Conservation (phyloP, 2,888 invertebrate species). For the Drosophila picticornis region DNA sequence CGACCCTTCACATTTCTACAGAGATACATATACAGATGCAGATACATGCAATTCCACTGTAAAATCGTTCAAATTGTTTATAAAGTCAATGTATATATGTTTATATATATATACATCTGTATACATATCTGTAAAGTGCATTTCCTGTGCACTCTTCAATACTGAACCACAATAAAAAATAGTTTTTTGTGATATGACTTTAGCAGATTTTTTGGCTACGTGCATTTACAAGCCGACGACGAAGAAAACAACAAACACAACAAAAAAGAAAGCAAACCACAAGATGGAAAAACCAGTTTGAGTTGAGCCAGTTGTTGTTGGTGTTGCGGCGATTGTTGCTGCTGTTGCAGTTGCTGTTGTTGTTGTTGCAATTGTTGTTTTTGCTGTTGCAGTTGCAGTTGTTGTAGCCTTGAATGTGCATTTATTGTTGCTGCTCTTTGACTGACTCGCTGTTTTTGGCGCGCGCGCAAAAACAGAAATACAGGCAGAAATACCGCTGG, state of each 20-base stretch:
- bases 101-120: not conserved
- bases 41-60: conserved; percentile 41
- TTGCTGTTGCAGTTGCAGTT: conserved; percentile 24
- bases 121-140: conserved; percentile 47
- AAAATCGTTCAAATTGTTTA: conserved; percentile 58
- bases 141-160: conserved; percentile 54
- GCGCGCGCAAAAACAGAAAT: conserved; percentile 59
- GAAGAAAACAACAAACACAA: conserved; percentile 24
- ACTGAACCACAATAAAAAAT: conserved; percentile 11
- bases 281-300: conserved; percentile 61
- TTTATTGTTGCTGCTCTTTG: conserved; percentile 64
- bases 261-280: conserved; percentile 62
- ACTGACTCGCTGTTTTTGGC: conserved; percentile 65
- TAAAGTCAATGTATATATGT: conserved; percentile 40
- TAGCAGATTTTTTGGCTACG: conserved; percentile 66
- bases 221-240: conserved; percentile 36
- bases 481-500: conserved; percentile 18
- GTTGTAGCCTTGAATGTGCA: conserved; percentile 77
- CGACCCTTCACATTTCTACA: conserved; percentile 46
- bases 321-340: not conserved
- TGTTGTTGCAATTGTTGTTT: conserved; percentile 32
- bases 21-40: not conserved
- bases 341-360: conserved; percentile 26
- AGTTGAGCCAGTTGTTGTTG: conserved; percentile 36
- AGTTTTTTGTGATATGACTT: conserved; percentile 52